Base-by-base conservation (phyloP, 2,888 invertebrate species). In the Drosophila borborema region DNA sequence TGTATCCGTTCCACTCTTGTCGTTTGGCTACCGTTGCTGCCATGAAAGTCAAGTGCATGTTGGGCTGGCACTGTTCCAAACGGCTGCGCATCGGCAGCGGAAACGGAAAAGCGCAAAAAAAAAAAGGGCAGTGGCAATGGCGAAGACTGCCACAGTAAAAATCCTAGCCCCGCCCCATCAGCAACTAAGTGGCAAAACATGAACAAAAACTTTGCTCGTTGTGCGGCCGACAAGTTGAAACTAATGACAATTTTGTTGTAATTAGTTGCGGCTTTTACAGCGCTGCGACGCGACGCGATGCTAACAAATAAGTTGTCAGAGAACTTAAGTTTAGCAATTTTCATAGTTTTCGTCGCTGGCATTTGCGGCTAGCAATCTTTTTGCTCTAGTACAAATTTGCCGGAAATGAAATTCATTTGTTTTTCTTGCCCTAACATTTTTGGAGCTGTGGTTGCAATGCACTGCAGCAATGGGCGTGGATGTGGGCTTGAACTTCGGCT, bases 241-340 rank as follows among this genome's bases (percentile, higher is more conserved):
- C 86, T 87, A 87, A 87, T 89, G 86, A 87, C 88, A 85, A 88
- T 89, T 87, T 89, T 87, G 88, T 85, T 89, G 88, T 89, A 87
- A 87, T 87, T 87, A 87, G 86, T 89, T 88, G 88, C 79, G 85
- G 85, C 89, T 89, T 77, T 82, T 77, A 72, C 76, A 60, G 72
- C 76, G 72, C 70, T 75, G 71, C 77, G 63, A 75, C 63, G 71
- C 77, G 61, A 75, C 63, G 71, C 77, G 77, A 71, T 59, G 74
- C 54, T 79, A 66, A 79, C 80, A 84, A 87, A 79, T 87, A 87
- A 89, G 86, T 89, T 87, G 82, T 87, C 88, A 85, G 71, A 74
- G 79, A 75, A 82, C 86, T 87, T 85, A 87, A 86, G 80, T 85
- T 84, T 72, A 89, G 88, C 79, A 82, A 86, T 86, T 86, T 81